These are phyloP conservation scores for Camponotus fellah DNA, from an alignment of 2,888 invertebrate genomes.

Conservation along the genomic window DNA sequence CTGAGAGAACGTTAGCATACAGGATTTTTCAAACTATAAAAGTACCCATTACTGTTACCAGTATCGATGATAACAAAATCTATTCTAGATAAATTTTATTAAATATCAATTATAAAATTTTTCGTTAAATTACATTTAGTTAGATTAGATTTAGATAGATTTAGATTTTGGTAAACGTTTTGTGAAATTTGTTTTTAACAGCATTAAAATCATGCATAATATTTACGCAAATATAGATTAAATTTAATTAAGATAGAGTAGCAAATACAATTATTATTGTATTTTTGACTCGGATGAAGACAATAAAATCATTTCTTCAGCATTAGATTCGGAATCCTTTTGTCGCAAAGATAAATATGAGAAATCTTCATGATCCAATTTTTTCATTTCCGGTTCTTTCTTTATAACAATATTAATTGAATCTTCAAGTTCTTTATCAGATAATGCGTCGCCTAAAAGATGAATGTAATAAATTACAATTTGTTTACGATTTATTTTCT, in stretches of 20 bases:
- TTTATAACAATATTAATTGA: not conserved
- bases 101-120: not conserved
- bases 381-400: not conserved
- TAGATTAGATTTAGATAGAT: too few species aligned
- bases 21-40: too few species aligned
- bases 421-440: not conserved
- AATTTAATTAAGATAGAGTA: not conserved
- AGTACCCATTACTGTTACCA: too few species aligned
- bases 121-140: not conserved
- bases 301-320: conserved; percentile 43
- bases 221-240: not conserved
- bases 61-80: not conserved
- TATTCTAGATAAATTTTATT: not conserved
- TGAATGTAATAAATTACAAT: not conserved
- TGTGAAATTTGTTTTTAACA: not conserved
- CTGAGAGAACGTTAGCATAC: too few species aligned
- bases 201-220: not conserved
- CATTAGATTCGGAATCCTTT: not conserved
- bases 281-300: not conserved
- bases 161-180: not conserved
- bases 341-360: not conserved
- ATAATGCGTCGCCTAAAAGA: conserved; percentile 23
- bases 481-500: not conserved
- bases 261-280: conserved; percentile 1
- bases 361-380: not conserved